Evolutionary conservation across 2,113 vertebrate species (phyloP), one percentile per base, ranked within the genome.

Genomic region (Cathartes aura): DNA sequence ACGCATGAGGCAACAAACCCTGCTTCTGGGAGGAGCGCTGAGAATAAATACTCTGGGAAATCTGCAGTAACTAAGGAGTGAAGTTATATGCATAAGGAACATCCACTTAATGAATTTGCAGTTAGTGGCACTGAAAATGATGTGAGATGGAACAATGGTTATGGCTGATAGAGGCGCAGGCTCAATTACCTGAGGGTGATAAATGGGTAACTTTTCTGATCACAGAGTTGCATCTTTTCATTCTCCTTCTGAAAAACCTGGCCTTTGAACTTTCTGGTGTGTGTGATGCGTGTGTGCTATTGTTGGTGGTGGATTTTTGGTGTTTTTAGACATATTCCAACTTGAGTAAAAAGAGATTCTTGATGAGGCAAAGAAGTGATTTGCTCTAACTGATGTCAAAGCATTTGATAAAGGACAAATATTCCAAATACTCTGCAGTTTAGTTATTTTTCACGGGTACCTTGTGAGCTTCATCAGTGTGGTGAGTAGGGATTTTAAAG

Each of bases 11-110:
- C 84, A 42, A 22, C 42, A 89, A 87, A 50, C 42, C 29, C 38
- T 67, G 38, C 55, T 81, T 76, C 32, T 74, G 68, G n/a, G 50
- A 73, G 45, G 45, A 63, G 34, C 23, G 38, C 56, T 60, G 43
- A 70, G 93, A 82, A 74, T n/a, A 84, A 83, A 80, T 73, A n/a
- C 55, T 58, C 45, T 22, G 63, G 75, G 72, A 90, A 70, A 62
- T 73, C 45, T 81, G 68, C 55, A 74, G 80, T 92, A 87, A 66
- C 67, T 73, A 47, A 74, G 83, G 63, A 94, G 42, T 78, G 72
- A 55, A 81, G 67, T 74, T 94, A 5, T 2, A 62, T 32, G 59
- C 89, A 67, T 66, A 66, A 94, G 68, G 72, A 92, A 74, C 52
- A 66, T 91, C 26, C 17, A 26, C 50, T 78, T 85, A 89, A 81